A percentile compares a stretch with the other conserved stretches of the same genome.
Evolutionary conservation across 2,113 vertebrate species (phyloP).

Genomic region (Mystacornis crossleyi): DNA sequence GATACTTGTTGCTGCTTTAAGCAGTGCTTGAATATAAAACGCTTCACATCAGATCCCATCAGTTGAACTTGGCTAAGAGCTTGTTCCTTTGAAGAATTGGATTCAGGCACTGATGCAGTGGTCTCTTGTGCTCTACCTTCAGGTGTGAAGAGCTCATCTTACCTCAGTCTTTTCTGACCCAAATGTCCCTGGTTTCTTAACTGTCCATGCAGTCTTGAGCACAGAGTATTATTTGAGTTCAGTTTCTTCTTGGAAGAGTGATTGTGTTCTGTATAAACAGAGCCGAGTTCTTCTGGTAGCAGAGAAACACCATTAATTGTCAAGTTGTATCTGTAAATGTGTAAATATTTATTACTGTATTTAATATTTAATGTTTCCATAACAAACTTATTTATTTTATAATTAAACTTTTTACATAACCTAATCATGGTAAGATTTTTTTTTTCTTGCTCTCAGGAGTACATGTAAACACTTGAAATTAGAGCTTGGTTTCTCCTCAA

Average conservation of each 20-base stretch:
- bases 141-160: background rate
- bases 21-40: background rate
- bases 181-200: background rate
- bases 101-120: background rate
- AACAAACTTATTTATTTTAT: conserved; percentile 78
- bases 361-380: conserved; percentile 79
- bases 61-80: background rate
- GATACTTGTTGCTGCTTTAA: background rate
- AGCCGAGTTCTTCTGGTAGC: conserved; percentile 31
- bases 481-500: conserved; percentile 16
- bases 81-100: background rate
- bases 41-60: background rate
- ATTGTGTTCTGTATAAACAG: conserved; percentile 38
- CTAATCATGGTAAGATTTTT: background rate
- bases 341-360: conserved; percentile 78
- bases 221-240: conserved; percentile 8
- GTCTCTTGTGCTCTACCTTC: background rate
- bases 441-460: background rate
- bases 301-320: conserved; percentile 40
- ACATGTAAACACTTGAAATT: background rate
- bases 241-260: conserved; percentile 33
- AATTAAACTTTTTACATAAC: conserved; percentile 78
- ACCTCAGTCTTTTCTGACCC: conserved; percentile 12
- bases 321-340: conserved; percentile 68
- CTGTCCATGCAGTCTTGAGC: background rate